phyloP scores from a whole-genome alignment of 2,888 invertebrate species.

The Drosophila basisetae region DNA sequence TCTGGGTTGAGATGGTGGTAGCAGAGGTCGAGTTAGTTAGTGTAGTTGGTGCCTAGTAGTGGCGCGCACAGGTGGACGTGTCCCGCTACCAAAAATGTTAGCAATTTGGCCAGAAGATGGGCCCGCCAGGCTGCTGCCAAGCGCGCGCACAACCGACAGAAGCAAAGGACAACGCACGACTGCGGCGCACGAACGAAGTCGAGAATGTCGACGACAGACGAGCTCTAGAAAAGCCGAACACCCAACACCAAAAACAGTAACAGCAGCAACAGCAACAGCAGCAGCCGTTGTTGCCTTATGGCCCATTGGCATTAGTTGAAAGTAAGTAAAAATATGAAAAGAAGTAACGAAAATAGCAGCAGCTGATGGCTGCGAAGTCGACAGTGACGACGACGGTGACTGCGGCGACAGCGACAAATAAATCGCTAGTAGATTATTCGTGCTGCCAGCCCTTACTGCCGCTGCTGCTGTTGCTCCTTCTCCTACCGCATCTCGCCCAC shows the following conservation, averaged over 20 bases:
- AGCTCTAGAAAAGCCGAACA: slow-evolving; percentile 51
- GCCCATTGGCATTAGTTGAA: slow-evolving; percentile 62
- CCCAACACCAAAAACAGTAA: slow-evolving; percentile 11
- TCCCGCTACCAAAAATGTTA: slow-evolving; percentile 49
- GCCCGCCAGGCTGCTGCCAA: slow-evolving; percentile 37
- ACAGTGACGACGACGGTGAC: slow-evolving; percentile 37
- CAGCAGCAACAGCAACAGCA: slow-evolving; percentile 22
- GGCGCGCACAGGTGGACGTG: slow-evolving; percentile 73
- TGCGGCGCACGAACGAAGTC: slow-evolving; percentile 14
- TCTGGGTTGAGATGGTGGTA: slow-evolving; percentile 29
- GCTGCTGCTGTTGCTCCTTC: background rate
- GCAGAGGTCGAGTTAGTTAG: slow-evolving; percentile 14
- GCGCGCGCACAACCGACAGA: slow-evolving; percentile 76
- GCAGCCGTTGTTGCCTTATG: slow-evolving; percentile 43
- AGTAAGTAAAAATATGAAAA: slow-evolving; percentile 73
- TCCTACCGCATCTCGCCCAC: background rate
- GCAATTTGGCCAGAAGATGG: slow-evolving; percentile 38
- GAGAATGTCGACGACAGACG: slow-evolving; percentile 27
- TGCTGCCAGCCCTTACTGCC: slow-evolving; percentile 59
- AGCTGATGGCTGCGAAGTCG: slow-evolving; percentile 27
- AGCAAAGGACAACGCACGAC: slow-evolving; percentile 82
- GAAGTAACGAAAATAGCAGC: slow-evolving; percentile 73
- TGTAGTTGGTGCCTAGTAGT: slow-evolving; percentile 24
- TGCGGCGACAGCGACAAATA: slow-evolving; percentile 66
- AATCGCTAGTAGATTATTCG: slow-evolving; percentile 79